Percentiles rank a stretch among this genome's conserved stretches.
phyloP scores from a whole-genome alignment of 2,888 invertebrate species.

The Blomia tropicalis region DNA sequence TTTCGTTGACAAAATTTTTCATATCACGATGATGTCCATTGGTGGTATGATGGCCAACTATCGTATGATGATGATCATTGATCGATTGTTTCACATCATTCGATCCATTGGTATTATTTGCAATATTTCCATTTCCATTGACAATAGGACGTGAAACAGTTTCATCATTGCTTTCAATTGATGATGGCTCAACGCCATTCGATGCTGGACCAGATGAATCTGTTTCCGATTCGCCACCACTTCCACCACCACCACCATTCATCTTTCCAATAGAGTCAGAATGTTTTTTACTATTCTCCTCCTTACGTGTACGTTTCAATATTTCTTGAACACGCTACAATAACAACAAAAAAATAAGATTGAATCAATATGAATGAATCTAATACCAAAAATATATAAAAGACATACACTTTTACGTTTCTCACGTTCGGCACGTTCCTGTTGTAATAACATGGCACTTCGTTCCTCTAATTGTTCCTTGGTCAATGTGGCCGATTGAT shows the following conservation, averaged over 20 bases:
- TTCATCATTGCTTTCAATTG: background rate
- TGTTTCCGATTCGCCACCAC: background rate
- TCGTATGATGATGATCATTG: no score
- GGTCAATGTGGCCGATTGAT: background rate
- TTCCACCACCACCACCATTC: background rate
- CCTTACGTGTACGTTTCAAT: slow-evolving; percentile 10
- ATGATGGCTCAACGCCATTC: background rate
- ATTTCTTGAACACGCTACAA: slow-evolving; percentile 7
- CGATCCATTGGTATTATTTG: background rate
- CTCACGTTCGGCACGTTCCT: background rate
- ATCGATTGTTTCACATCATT: no score
- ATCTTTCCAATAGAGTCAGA: background rate
- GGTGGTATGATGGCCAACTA: background rate
- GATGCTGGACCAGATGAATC: background rate
- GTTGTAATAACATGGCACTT: background rate
- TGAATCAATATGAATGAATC: background rate
- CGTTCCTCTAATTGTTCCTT: slow-evolving; percentile 1
- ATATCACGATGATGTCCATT: slow-evolving; percentile 3
- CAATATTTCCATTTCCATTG: background rate
- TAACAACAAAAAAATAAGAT: background rate
- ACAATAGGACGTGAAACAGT: background rate
- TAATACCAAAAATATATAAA: background rate
- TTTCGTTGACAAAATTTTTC: background rate
- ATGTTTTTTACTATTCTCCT: background rate
- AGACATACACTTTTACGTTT: slow-evolving; percentile 7